Percentiles rank a stretch among this genome's conserved stretches.
Evolutionary conservation across 2,113 vertebrate species (phyloP).

Genomic region (Amblyornis subalaris): DNA sequence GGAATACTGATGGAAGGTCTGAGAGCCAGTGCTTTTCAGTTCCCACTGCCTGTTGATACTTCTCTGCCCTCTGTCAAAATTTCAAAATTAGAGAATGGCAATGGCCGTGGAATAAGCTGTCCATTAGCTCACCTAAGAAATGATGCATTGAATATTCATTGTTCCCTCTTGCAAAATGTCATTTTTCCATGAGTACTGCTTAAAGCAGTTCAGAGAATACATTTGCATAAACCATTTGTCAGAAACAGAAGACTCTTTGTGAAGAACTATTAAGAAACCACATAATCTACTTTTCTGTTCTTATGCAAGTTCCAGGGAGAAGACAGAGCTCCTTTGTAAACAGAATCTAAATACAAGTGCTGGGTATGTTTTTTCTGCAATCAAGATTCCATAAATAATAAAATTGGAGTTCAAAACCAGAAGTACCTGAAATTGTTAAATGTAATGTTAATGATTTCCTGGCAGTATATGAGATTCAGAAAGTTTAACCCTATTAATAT

Average conservation of each 20-base stretch:
- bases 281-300: slow-evolving; percentile 60
- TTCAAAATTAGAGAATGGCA: background rate
- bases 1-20: background rate
- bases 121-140: slow-evolving; percentile 39
- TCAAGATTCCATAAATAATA: slow-evolving; percentile 60
- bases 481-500: slow-evolving; percentile 29
- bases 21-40: background rate
- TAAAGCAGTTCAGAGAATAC: slow-evolving; percentile 27
- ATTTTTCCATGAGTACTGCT: slow-evolving; percentile 30
- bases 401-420: slow-evolving; percentile 44
- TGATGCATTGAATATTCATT: slow-evolving; percentile 47
- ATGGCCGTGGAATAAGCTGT: background rate
- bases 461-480: background rate
- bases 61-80: slow-evolving; percentile 15
- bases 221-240: slow-evolving; percentile 70
- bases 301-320: slow-evolving; percentile 43
- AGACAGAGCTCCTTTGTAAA: slow-evolving; percentile 62
- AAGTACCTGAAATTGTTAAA: slow-evolving; percentile 42
- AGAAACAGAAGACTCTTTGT: slow-evolving; percentile 63
- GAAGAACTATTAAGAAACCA: slow-evolving; percentile 52
- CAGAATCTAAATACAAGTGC: slow-evolving; percentile 39
- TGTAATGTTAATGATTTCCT: slow-evolving; percentile 54
- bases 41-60: background rate
- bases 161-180: slow-evolving; percentile 30
- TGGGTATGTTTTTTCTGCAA: slow-evolving; percentile 51